Percentiles rank a stretch among this genome's conserved stretches.
These are phyloP conservation scores for Halcyon malimbica DNA, from an alignment of 2,113 vertebrate species.

Conservation along the genomic window DNA sequence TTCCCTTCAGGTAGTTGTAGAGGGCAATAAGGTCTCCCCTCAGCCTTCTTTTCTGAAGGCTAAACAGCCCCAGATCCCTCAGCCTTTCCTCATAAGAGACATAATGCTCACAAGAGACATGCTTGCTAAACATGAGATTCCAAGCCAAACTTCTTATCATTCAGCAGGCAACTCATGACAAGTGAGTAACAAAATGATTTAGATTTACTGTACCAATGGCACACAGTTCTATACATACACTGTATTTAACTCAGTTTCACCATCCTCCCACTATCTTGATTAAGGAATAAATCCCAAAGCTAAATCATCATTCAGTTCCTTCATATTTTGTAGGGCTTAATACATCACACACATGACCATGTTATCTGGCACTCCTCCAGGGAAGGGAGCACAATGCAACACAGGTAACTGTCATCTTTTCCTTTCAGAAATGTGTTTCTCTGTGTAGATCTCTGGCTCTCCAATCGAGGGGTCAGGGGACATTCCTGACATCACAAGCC, in stretches of 20 bases:
- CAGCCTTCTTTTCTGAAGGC: too few relatives aligned
- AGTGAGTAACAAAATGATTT: not conserved
- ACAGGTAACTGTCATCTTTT: not conserved
- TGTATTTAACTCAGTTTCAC: not conserved
- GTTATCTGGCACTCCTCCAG: not conserved
- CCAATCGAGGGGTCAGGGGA: not conserved
- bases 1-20: too few relatives aligned
- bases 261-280: not conserved
- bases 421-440: not conserved
- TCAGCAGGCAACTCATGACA: not conserved
- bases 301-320: not conserved
- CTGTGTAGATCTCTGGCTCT: not conserved
- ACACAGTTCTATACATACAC: accelerated
- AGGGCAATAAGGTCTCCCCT: too few relatives aligned
- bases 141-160: not conserved
- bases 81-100: too few relatives aligned
- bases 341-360: not conserved
- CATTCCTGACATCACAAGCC: not conserved
- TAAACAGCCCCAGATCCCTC: too few relatives aligned
- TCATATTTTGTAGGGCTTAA: not conserved
- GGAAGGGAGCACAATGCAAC: not conserved
- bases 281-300: not conserved
- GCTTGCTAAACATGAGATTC: not conserved
- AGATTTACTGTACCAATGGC: not conserved
- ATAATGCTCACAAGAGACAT: too few relatives aligned